phyloP scores from a whole-genome alignment of 2,888 invertebrate genomes.

The Lymantria monacha region DNA sequence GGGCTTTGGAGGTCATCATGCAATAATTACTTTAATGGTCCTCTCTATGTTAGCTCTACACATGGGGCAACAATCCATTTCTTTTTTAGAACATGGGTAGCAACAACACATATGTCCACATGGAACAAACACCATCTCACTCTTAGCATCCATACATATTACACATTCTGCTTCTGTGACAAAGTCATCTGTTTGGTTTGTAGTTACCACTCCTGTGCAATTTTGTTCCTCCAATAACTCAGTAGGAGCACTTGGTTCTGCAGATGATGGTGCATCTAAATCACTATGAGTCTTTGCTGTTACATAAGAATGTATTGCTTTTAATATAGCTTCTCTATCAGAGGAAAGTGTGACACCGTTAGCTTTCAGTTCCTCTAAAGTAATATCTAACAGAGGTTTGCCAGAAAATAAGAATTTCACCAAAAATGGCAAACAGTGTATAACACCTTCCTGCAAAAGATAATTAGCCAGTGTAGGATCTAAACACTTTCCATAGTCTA shows the following conservation, averaged over 20 bases:
- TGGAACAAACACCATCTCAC: conserved; percentile 90
- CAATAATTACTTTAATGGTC: conserved; percentile 84
- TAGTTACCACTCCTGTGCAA: conserved; percentile 57
- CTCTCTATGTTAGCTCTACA: conserved; percentile 87
- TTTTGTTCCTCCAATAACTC: conserved; percentile 42
- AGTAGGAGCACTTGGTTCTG: conserved; percentile 50
- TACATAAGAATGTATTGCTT: conserved; percentile 84
- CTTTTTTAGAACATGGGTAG: conserved; percentile 83
- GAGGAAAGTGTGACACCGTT: conserved; percentile 80
- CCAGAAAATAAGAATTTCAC: conserved; percentile 82
- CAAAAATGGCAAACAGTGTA: conserved; percentile 89
- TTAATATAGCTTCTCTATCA: conserved; percentile 84
- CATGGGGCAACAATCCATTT: conserved; percentile 88
- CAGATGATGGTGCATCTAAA: conserved; percentile 32
- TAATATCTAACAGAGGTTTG: conserved; percentile 76
- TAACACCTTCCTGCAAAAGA: conserved; percentile 86
- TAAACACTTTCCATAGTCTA: conserved; percentile 83
- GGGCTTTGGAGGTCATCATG: conserved; percentile 53
- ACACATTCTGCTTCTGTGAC: conserved; percentile 87
- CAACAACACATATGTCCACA: conserved; percentile 95
- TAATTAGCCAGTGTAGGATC: conserved; percentile 86
- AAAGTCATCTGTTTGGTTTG: conserved; percentile 47
- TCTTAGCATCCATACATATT: conserved; percentile 89
- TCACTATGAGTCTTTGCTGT: conserved; percentile 55
- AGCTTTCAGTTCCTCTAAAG: conserved; percentile 78